phyloP scores from a whole-genome alignment of 2,113 vertebrate species.

The Tautogolabrus adspersus region DNA sequence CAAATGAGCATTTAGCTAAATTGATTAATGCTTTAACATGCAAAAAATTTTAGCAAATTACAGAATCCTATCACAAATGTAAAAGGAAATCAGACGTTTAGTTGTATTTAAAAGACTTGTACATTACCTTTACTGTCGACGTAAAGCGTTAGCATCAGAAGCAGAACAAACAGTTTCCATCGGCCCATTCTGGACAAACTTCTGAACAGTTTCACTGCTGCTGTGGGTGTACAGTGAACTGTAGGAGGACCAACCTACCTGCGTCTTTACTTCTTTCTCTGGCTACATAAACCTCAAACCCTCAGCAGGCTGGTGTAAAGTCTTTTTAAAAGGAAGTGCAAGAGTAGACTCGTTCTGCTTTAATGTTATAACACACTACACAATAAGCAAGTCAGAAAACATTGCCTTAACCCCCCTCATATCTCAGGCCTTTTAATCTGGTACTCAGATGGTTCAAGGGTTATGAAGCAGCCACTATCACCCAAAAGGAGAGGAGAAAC shows the following conservation, averaged over 20 bases:
- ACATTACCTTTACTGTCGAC: not conserved
- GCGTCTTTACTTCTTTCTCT: not conserved
- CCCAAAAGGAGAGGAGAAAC: too few relatives aligned
- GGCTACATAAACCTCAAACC: not conserved
- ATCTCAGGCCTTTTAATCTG: too few relatives aligned
- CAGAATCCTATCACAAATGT: not conserved
- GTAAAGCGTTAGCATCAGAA: not conserved
- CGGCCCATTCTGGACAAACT: not conserved
- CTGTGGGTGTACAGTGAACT: not conserved
- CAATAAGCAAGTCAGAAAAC: too few relatives aligned
- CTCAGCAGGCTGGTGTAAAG: not conserved
- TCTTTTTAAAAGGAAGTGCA: not conserved
- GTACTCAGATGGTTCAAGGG: too few relatives aligned
- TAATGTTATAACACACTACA: not conserved
- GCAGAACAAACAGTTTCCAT: constrained; percentile 1
- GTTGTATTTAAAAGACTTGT: not conserved
- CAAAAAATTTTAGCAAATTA: not conserved
- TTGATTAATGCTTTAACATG: too few relatives aligned
- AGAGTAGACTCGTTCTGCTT: not conserved
- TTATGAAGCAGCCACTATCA: too few relatives aligned
- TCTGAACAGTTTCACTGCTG: not conserved
- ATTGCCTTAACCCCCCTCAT: too few relatives aligned
- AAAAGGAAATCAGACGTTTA: too few relatives aligned
- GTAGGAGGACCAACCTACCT: not conserved
- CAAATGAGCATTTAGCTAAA: not conserved